Evolutionary conservation across 2,113 vertebrate genomes (phyloP).

Genomic region (Hepsetus odoe): DNA sequence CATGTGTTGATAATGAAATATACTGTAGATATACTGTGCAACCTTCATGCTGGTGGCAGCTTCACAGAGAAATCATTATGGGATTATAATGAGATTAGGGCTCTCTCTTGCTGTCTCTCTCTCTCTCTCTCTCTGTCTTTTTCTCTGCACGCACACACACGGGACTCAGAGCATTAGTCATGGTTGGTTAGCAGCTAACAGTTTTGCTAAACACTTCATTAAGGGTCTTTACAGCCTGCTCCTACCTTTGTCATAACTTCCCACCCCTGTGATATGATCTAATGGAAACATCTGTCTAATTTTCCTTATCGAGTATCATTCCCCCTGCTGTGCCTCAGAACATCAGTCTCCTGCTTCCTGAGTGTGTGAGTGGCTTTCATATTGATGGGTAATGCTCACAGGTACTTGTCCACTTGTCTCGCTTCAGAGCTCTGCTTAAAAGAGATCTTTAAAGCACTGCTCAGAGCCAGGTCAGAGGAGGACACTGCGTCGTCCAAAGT

Average conservation of each 20-base stretch:
- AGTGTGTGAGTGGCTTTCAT: slow-evolving; percentile 77
- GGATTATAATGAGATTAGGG: slow-evolving; percentile 30
- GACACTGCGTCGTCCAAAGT: slow-evolving; percentile 60
- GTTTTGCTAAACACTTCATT: slow-evolving; percentile 70
- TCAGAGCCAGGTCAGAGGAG: slow-evolving; percentile 66
- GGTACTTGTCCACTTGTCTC: slow-evolving; percentile 78
- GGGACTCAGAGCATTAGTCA: slow-evolving; percentile 39
- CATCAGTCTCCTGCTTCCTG: slow-evolving; percentile 71
- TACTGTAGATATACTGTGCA: background rate
- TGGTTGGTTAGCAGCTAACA: slow-evolving; percentile 67
- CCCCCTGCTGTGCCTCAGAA: slow-evolving; percentile 77
- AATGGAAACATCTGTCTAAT: slow-evolving; percentile 80
- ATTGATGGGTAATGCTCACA: slow-evolving; percentile 82
- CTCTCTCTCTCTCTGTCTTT: slow-evolving; percentile 18
- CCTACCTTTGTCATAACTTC: slow-evolving; percentile 51
- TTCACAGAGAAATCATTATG: slow-evolving; percentile 38
- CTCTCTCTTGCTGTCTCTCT: slow-evolving; percentile 27
- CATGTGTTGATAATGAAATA: too few relatives aligned
- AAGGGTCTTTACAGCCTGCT: slow-evolving; percentile 77
- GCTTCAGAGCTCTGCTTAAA: slow-evolving; percentile 65
- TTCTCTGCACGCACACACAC: background rate
- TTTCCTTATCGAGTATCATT: slow-evolving; percentile 80
- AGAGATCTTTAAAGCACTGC: slow-evolving; percentile 63
- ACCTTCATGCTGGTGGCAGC: background rate
- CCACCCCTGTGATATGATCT: slow-evolving; percentile 75